These are phyloP conservation scores for Peribatodes rhomboidaria DNA, from an alignment of 2,888 invertebrate genomes.

Conservation along the genomic window DNA sequence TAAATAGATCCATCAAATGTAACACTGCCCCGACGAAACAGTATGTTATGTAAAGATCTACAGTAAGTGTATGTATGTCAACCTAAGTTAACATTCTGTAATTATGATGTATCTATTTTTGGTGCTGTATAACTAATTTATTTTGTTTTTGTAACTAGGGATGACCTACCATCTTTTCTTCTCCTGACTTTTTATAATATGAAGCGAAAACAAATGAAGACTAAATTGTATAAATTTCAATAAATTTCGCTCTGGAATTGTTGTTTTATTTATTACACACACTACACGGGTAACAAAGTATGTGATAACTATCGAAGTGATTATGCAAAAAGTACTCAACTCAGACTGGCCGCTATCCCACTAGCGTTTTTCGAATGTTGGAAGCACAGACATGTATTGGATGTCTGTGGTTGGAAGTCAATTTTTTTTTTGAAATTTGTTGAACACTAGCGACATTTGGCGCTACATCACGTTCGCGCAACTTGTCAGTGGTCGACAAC, in stretches of 20 bases:
- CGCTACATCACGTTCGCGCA: no score
- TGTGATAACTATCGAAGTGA: no score
- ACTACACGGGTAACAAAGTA: neutral
- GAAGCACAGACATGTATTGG: no score
- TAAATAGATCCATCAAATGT: slow-evolving; percentile 2
- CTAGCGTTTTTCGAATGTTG: neutral
- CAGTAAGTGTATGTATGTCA: slow-evolving; percentile 48
- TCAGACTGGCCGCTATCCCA: no score
- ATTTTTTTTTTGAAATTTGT: no score
- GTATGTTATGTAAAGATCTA: slow-evolving; percentile 26
- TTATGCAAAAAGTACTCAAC: no score
- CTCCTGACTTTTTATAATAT: slow-evolving; percentile 64
- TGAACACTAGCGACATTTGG: no score
- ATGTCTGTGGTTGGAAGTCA: no score
- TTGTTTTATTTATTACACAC: slow-evolving; percentile 67
- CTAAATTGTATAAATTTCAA: slow-evolving; percentile 80
- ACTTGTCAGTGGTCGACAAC: no score
- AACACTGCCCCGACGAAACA: slow-evolving; percentile 3
- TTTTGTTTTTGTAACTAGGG: slow-evolving; percentile 75
- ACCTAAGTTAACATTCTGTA: slow-evolving; percentile 63
- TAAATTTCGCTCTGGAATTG: slow-evolving; percentile 76
- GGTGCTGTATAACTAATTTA: slow-evolving; percentile 86
- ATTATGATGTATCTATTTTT: slow-evolving; percentile 80
- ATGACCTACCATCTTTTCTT: slow-evolving; percentile 58
- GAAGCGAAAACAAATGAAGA: slow-evolving; percentile 80